Conservation (phyloP, 2,113 vertebrate genomes). For the Ictidomys tridecemlineatus region DNA sequence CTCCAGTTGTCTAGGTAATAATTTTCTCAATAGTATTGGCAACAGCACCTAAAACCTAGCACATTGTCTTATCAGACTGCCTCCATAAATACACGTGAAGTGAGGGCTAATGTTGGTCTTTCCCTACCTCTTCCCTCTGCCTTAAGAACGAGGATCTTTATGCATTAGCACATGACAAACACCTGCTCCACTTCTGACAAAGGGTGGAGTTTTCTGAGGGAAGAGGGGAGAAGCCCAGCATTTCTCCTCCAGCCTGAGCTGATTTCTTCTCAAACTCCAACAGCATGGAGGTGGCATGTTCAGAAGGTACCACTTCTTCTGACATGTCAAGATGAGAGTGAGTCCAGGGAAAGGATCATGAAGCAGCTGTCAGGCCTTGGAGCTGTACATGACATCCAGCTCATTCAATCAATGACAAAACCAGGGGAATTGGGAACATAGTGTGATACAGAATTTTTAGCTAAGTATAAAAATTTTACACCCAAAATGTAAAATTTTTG, state of each 20-base stretch:
- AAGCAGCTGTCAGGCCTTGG: background rate
- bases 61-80: background rate
- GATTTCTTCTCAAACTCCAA: background rate
- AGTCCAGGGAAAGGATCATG: background rate
- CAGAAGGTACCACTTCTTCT: background rate
- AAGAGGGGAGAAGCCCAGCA: background rate
- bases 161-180: background rate
- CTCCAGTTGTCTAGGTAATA: background rate
- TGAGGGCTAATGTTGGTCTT: background rate
- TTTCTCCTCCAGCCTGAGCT: background rate
- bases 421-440: background rate
- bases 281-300: background rate
- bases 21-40: conserved; percentile 2
- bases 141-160: background rate
- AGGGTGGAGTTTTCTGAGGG: background rate
- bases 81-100: background rate
- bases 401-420: background rate
- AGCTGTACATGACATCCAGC: background rate
- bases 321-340: background rate
- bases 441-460: background rate
- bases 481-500: background rate
- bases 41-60: background rate
- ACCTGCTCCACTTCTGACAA: background rate
- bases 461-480: background rate
- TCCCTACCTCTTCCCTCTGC: background rate